Percentiles rank a stretch among this genome's conserved stretches.
phyloP scores from a whole-genome alignment of 2,113 vertebrate species.

The Chrysochloris asiatica region DNA sequence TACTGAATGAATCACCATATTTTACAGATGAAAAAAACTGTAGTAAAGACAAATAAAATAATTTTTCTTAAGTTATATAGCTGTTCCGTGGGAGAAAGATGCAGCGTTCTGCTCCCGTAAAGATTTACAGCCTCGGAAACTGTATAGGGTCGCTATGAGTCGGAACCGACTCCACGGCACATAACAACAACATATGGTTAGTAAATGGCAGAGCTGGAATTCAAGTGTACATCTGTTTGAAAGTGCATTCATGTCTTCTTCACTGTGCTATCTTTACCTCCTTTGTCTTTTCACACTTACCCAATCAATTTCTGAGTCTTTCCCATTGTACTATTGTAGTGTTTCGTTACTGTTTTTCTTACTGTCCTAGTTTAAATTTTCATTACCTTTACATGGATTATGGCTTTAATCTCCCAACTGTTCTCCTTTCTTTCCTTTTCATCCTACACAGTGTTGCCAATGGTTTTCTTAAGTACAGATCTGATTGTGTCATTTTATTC shows the following conservation, averaged over 20 bases:
- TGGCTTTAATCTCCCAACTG: neutral
- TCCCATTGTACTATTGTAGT: neutral
- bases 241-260: neutral
- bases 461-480: conserved; percentile 41
- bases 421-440: neutral
- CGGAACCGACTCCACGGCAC: too few relatives aligned
- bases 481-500: conserved; percentile 32
- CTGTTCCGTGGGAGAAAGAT: too few relatives aligned
- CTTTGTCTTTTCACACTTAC: neutral
- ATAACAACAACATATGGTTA: too few relatives aligned
- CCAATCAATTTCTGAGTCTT: neutral
- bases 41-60: neutral
- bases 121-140: too few relatives aligned
- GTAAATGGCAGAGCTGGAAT: neutral
- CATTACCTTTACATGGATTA: neutral
- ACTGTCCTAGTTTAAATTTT: neutral
- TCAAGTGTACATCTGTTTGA: neutral
- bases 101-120: too few relatives aligned
- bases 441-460: neutral
- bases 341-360: neutral
- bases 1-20: neutral
- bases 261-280: neutral
- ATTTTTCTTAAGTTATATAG: too few relatives aligned
- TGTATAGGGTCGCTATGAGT: too few relatives aligned
- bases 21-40: conserved; percentile 13